Percentiles rank a stretch among this genome's conserved stretches.
Conservation (phyloP, 2,797 vertebrate genomes). For the Eurystomus glaucurus region DNA sequence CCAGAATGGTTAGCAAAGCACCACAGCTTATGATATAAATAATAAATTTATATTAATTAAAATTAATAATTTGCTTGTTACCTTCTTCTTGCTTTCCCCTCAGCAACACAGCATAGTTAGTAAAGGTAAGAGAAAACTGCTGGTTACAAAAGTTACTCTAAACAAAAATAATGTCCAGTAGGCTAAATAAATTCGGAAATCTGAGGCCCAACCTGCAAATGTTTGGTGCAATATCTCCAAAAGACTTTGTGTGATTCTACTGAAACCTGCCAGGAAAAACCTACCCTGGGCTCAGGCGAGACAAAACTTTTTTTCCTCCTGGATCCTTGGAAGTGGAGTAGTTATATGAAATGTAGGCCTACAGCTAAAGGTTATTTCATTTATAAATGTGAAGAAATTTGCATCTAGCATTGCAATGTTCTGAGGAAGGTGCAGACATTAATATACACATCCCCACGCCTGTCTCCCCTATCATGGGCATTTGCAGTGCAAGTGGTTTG, state of each 20-base stretch:
- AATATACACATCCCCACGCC: neutral
- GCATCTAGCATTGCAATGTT: neutral
- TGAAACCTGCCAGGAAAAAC: neutral
- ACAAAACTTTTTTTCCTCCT: neutral
- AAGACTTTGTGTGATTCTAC: neutral
- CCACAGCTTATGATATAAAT: neutral
- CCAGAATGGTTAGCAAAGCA: neutral
- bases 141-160: neutral
- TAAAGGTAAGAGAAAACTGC: neutral
- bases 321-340: neutral
- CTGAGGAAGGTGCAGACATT: neutral
- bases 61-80: neutral
- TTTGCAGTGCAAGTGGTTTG: neutral
- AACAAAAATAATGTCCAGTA: neutral
- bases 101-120: neutral
- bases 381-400: neutral
- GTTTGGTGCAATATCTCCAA: neutral
- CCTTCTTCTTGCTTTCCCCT: neutral
- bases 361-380: neutral
- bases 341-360: neutral
- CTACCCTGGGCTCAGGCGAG: neutral
- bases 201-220: neutral
- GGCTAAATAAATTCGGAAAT: neutral
- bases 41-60: neutral
- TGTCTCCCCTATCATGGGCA: rapidly evolving